A percentile compares a stretch with the other conserved stretches of the same genome.
phyloP scores from a whole-genome alignment of 2,113 vertebrate species.

The Pituophis catenifer region DNA sequence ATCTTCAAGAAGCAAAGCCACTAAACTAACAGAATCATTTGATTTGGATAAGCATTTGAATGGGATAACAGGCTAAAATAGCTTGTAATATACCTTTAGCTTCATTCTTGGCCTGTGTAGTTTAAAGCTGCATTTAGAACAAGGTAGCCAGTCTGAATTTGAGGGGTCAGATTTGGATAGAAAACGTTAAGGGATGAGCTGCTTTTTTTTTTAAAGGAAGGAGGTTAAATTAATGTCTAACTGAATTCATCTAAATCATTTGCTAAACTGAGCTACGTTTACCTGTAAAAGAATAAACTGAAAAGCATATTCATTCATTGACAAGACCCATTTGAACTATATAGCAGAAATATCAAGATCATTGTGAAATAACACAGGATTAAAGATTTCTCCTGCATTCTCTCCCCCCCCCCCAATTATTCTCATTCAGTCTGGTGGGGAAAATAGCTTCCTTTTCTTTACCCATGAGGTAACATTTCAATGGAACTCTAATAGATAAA shows the following conservation, averaged over 20 bases:
- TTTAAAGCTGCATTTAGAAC: conserved; percentile 47
- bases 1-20: conserved; percentile 26
- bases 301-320: neutral
- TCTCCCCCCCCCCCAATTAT: neutral
- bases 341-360: neutral
- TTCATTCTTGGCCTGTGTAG: conserved; percentile 32
- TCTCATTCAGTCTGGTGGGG: neutral
- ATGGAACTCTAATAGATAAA: neutral
- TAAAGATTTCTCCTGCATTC: neutral
- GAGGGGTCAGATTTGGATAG: conserved; percentile 19
- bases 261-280: neutral
- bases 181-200: conserved; percentile 22
- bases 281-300: neutral
- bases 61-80: conserved; percentile 62
- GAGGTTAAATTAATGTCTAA: neutral
- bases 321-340: neutral
- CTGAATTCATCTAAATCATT: conserved; percentile 7
- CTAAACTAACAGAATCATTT: conserved; percentile 49
- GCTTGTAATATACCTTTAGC: conserved; percentile 50
- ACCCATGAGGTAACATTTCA: neutral
- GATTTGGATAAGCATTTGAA: conserved; percentile 67
- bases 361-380: neutral
- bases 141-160: conserved; percentile 32
- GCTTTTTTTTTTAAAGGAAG: neutral
- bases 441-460: neutral